Conservation (phyloP, 30 jellyfish, hydroid and myxozoan species). For the Hydractinia echinata region DNA sequence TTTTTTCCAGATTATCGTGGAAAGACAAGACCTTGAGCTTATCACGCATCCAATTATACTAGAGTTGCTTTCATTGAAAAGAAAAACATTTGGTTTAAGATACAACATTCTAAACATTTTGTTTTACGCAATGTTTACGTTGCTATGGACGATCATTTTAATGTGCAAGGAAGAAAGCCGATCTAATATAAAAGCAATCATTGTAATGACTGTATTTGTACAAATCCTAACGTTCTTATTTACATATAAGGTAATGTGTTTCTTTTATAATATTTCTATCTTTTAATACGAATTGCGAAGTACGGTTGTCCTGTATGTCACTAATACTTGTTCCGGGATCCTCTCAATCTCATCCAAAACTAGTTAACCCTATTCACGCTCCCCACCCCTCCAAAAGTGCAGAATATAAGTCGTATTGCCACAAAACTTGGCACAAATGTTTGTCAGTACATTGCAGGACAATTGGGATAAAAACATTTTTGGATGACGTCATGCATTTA, state of each 20-base stretch:
- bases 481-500: too few species aligned
- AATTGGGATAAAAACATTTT: too few species aligned
- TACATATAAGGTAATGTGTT: neutral
- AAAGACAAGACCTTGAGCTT: neutral
- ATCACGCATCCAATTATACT: slow-evolving; percentile 17
- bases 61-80: neutral
- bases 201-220: neutral
- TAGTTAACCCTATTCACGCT: too few species aligned
- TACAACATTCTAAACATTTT: neutral
- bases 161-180: neutral
- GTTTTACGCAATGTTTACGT: neutral
- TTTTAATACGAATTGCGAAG: too few species aligned
- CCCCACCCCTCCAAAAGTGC: too few species aligned
- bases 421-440: too few species aligned
- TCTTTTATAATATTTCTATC: too few species aligned
- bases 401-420: too few species aligned
- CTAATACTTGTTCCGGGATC: too few species aligned
- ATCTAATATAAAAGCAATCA: neutral
- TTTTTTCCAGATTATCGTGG: neutral
- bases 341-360: too few species aligned
- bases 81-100: neutral
- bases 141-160: slow-evolving; percentile 1
- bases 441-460: too few species aligned
- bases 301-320: too few species aligned
- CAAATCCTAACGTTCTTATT: neutral